Conservation (phyloP, 2,113 vertebrate genomes). For the Dolichallabes microphthalmus region DNA sequence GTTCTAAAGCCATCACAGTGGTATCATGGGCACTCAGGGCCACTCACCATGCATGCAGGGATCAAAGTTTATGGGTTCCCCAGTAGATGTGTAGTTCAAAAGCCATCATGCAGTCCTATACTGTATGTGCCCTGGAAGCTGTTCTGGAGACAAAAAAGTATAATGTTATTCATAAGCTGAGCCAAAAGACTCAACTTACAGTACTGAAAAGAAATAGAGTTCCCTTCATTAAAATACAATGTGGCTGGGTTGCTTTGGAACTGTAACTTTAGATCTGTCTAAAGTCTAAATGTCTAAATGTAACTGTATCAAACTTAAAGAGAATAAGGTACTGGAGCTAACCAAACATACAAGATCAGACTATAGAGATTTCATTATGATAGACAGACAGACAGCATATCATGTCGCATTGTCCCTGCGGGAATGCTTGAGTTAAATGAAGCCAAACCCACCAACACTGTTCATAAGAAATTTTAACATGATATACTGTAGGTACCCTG, state of each 20-base stretch:
- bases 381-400: background rate
- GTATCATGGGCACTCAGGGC: no score
- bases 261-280: no score
- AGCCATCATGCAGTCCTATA: no score
- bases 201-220: background rate
- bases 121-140: background rate
- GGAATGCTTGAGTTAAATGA: background rate
- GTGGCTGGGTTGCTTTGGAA: background rate
- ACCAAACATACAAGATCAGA: background rate
- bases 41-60: no score
- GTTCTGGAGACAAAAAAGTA: background rate
- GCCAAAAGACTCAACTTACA: background rate
- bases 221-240: background rate
- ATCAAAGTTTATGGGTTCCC: no score
- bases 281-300: no score
- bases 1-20: no score
- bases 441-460: background rate
- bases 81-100: no score
- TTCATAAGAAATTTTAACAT: no score
- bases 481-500: no score
- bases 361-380: background rate
- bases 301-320: no score
- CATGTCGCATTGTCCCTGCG: background rate
- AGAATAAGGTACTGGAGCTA: background rate
- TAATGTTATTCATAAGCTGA: background rate